Evolutionary conservation across 2,797 vertebrate genomes (phyloP), one percentile per base, ranked within the genome.

Genomic region (Telmatherina bonti): DNA sequence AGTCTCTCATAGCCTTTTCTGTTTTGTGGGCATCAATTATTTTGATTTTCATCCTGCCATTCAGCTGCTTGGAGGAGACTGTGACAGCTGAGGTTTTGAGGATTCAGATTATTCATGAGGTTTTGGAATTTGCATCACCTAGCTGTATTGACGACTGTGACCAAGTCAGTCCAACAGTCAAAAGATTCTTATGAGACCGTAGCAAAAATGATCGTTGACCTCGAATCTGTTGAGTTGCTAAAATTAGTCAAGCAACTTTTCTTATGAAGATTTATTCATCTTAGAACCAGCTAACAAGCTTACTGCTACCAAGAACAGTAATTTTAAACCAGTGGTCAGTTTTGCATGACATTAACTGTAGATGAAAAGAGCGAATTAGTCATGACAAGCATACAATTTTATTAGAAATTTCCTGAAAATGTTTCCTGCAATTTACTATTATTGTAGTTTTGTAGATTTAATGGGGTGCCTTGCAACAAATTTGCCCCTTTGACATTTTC

Each of bases 21-120:
- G 41, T 5, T 24, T 33, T 31, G 41, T 49, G 30, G 15, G 62
- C 30, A 35, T 51, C 60, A 62, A 49, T 62, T 62, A 31, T 62
- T 49, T 47, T 47, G 30, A 62, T 45, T 62, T 62, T 62, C 10
- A 31, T 7, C 18, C 24, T 59, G 22, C 57, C 35, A 59, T 43
- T 62, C 59, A 13, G 38, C 59, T 47, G 30, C 45, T 35, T 33
- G 29, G 45, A 33, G 31, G 30, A 51, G 8, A 16, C n/a, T 4
- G 5, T n/a, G 41, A 20, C 43, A 36, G 20, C 55, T 57, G 55
- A 24, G 22, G 11, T 22, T 36, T 52, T 1, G 11, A 38, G 10
- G 33, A 53, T 24, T 53, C 24, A 13, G 15, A 24, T 4, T 35
- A 20, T 24, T 63, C 36, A 26, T 51, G 7, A 18, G 24, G 8